These are phyloP conservation scores for Pelobates fuscus DNA, from an alignment of 2,113 vertebrate species.

Conservation along the genomic window DNA sequence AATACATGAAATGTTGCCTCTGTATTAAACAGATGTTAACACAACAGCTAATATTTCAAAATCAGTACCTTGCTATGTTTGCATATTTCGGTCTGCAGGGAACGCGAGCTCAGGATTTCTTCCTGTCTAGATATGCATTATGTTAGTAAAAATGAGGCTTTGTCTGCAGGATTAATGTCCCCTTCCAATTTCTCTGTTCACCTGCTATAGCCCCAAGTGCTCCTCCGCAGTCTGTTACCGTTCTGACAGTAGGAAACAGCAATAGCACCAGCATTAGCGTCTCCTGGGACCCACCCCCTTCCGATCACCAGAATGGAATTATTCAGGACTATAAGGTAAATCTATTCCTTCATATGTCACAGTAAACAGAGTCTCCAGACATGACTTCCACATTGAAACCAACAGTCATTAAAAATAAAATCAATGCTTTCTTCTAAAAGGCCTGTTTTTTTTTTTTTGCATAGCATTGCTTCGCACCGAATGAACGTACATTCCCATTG, in stretches of 20 bases:
- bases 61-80: conserved; percentile 29
- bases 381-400: background rate
- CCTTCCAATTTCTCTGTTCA: conserved; percentile 53
- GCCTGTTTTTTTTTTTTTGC: background rate
- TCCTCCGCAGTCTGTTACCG: conserved; percentile 94
- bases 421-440: background rate
- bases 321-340: conserved; percentile 97
- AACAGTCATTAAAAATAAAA: background rate
- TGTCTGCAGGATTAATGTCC: conserved; percentile 44
- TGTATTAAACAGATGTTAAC: conserved; percentile 51
- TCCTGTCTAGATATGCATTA: conserved; percentile 35
- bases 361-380: background rate
- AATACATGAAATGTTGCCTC: conserved; percentile 35
- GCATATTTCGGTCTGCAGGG: conserved; percentile 31
- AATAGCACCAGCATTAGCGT: conserved; percentile 98
- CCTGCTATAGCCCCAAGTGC: conserved; percentile 86
- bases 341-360: conserved; percentile 21
- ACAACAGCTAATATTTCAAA: conserved; percentile 51
- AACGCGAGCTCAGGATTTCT: background rate
- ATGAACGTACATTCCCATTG: background rate
- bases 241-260: conserved; percentile 90
- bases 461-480: too few relatives aligned
- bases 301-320: conserved; percentile 95
- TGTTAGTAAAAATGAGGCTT: conserved; percentile 25
- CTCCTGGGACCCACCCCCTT: conserved; percentile 95